A percentile compares a stretch with the other conserved stretches of the same genome.
Conservation (phyloP, 37 sponge, comb jelly and placozoan species). For the Agelas oroides region DNA sequence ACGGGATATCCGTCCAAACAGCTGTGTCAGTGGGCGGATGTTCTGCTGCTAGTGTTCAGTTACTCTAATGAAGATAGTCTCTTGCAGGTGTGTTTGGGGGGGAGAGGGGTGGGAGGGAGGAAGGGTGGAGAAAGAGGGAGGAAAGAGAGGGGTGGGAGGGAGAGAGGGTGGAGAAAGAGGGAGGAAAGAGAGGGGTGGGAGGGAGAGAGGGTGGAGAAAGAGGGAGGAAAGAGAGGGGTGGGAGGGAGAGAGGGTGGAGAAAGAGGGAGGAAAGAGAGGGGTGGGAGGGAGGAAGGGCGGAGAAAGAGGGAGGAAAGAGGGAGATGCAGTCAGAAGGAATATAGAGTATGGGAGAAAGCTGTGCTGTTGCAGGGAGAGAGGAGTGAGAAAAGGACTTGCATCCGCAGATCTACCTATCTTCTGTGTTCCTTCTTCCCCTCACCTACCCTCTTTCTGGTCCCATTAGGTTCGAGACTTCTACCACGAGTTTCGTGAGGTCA, state of each 20-base stretch:
- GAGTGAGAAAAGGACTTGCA: neutral
- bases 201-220: neutral
- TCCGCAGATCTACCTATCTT: neutral
- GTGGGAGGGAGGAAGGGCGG: neutral
- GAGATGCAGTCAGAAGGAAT: neutral
- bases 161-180: too few species aligned
- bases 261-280: neutral
- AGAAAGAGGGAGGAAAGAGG: too few species aligned
- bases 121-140: too few species aligned
- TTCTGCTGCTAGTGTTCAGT: conserved; percentile 86
- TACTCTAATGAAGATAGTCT: conserved; percentile 56
- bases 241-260: neutral
- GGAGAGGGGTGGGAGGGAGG: neutral
- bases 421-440: neutral
- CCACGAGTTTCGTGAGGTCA: conserved; percentile 21
- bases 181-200: neutral
- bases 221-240: neutral
- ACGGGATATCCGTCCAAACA: conserved; percentile 78
- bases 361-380: neutral
- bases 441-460: neutral
- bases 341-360: neutral
- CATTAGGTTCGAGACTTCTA: conserved; percentile 40
- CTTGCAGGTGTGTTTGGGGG: conserved; percentile 4
- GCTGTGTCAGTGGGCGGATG: conserved; percentile 87
- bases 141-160: too few species aligned